A percentile compares a stretch with the other conserved stretches of the same genome.
Conservation (phyloP, 2,888 invertebrate species). For the Microplitis manilae region DNA sequence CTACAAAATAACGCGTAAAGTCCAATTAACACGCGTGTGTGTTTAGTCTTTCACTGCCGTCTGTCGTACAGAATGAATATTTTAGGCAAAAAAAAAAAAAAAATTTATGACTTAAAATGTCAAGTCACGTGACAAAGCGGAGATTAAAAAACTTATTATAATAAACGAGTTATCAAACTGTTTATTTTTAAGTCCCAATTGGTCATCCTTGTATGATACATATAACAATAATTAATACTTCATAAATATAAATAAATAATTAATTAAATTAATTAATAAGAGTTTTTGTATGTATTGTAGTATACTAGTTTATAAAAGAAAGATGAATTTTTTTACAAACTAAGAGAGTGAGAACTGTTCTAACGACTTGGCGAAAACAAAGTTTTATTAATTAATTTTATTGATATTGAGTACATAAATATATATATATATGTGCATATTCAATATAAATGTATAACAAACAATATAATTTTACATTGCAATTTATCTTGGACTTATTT, state of each 20-base stretch:
- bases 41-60: constrained; percentile 33
- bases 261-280: constrained; percentile 47
- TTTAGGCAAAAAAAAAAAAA: constrained; percentile 24
- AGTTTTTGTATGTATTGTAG: constrained; percentile 69
- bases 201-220: constrained; percentile 49
- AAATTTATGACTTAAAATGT: not conserved
- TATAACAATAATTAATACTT: constrained; percentile 47
- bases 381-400: not conserved
- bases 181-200: constrained; percentile 15
- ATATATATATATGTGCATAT: not conserved
- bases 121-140: not conserved
- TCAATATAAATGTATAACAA: not conserved
- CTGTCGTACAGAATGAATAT: constrained; percentile 2
- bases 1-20: not conserved
- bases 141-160: not conserved
- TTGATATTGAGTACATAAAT: not conserved
- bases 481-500: not conserved
- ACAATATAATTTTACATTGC: not conserved
- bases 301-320: constrained; percentile 62
- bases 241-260: constrained; percentile 51
- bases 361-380: constrained; percentile 41
- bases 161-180: not conserved
- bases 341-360: constrained; percentile 53
- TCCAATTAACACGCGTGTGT: not conserved
- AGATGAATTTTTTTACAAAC: constrained; percentile 55